A percentile compares a stretch with the other conserved stretches of the same genome.
Conservation (phyloP, 2,113 vertebrate genomes). For the Callopanchax toddi region DNA sequence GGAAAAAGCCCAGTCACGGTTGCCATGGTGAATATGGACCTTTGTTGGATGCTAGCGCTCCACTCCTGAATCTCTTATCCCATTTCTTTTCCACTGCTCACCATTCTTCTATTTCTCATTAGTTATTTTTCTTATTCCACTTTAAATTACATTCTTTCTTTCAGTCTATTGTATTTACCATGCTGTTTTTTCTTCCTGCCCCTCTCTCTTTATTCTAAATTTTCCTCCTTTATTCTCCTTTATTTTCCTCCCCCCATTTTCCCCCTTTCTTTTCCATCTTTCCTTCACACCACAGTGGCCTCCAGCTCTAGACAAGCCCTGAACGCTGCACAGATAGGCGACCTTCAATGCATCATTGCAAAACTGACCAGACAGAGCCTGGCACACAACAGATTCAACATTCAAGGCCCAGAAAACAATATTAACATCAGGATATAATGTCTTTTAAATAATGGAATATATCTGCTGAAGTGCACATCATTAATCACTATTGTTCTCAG, state of each 20-base stretch:
- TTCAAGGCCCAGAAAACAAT: constrained; percentile 3
- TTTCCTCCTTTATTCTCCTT: background rate
- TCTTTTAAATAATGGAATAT: constrained; percentile 1
- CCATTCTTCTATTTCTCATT: background rate
- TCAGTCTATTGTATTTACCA: background rate
- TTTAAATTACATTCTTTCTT: background rate
- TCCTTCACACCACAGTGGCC: constrained; percentile 56
- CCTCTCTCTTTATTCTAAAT: background rate
- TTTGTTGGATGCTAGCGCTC: constrained; percentile 36
- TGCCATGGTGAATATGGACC: constrained; percentile 71
- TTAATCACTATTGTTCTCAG: constrained; percentile 6
- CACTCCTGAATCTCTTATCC: constrained; percentile 27
- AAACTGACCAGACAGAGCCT: constrained; percentile 14
- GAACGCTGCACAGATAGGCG: constrained; percentile 20
- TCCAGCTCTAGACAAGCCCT: constrained; percentile 42
- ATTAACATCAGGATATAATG: background rate
- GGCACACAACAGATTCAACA: constrained; percentile 12
- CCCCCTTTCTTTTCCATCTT: constrained; percentile 24
- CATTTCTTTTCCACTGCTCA: constrained; percentile 1
- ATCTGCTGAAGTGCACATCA: constrained; percentile 6
- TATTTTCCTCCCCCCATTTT: background rate
- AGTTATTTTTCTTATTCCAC: background rate
- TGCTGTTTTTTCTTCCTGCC: background rate
- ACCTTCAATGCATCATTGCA: constrained; percentile 51
- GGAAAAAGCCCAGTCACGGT: constrained; percentile 61